Conservation (phyloP, 2,888 invertebrate species). For the Drosophila gaucha region DNA sequence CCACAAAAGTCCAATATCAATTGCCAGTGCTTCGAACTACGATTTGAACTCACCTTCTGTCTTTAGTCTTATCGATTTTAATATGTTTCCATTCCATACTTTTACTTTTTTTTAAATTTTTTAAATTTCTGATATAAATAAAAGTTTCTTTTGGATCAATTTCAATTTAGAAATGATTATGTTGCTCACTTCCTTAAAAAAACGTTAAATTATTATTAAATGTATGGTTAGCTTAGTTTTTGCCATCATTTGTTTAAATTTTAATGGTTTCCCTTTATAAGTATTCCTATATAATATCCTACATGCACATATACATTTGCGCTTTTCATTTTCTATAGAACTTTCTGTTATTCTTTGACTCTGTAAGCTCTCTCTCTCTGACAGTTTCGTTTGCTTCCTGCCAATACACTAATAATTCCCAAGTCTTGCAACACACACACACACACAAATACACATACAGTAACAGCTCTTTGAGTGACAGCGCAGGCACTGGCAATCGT, state of each 20-base stretch:
- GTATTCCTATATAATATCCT: neutral
- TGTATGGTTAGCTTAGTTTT: neutral
- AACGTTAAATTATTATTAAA: neutral
- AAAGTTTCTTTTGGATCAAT: neutral
- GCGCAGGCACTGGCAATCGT: slow-evolving; percentile 49
- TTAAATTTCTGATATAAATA: too few relatives aligned
- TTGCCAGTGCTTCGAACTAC: too few relatives aligned
- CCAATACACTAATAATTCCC: too few relatives aligned
- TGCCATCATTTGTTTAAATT: neutral
- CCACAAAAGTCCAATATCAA: too few relatives aligned
- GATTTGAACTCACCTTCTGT: too few relatives aligned
- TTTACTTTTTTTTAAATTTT: too few relatives aligned
- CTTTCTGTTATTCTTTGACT: neutral
- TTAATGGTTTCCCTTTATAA: neutral
- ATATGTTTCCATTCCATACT: too few relatives aligned
- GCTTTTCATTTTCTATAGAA: slow-evolving; percentile 1
- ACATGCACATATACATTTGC: neutral
- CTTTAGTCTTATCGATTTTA: too few relatives aligned
- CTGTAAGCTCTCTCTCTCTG: slow-evolving; percentile 2
- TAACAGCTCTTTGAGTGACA: slow-evolving; percentile 23
- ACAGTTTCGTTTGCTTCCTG: slow-evolving; percentile 22
- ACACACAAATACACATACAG: slow-evolving; percentile 5
- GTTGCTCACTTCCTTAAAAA: too few relatives aligned
- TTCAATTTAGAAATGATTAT: too few relatives aligned
- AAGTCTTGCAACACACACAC: slow-evolving; percentile 15